Percentiles rank a stretch among this genome's conserved stretches.
These are phyloP conservation scores for Ormyrus rosae DNA, from an alignment of 2,888 invertebrate genomes.

Conservation along the genomic window DNA sequence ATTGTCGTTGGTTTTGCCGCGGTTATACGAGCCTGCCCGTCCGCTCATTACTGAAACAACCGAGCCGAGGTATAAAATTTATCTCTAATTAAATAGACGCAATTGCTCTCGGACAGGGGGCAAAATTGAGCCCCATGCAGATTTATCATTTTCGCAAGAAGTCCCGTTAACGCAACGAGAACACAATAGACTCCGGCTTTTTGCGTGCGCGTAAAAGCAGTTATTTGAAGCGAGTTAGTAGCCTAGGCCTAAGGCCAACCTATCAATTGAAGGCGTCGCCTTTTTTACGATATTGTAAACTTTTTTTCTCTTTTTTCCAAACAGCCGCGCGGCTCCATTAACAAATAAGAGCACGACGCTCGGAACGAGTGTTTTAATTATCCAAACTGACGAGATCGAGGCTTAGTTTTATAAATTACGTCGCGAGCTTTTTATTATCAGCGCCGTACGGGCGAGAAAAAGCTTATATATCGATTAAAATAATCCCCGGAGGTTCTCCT, in stretches of 20 bases:
- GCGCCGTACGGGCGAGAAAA: too few relatives aligned
- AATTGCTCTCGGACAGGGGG: background rate
- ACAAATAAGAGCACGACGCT: too few relatives aligned
- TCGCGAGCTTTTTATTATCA: too few relatives aligned
- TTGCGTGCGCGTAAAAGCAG: slow-evolving; percentile 31
- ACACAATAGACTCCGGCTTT: background rate
- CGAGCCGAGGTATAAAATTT: too few relatives aligned
- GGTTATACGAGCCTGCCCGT: too few relatives aligned
- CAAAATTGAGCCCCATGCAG: background rate
- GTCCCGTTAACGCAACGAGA: slow-evolving; percentile 4
- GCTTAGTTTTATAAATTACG: too few relatives aligned
- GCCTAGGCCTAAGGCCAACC: background rate
- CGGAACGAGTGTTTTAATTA: too few relatives aligned
- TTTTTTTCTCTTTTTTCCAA: background rate
- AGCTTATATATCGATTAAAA: too few relatives aligned
- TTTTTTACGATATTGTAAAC: background rate
- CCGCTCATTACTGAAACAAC: too few relatives aligned
- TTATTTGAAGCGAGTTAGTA: slow-evolving; percentile 23
- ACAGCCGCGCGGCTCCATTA: background rate
- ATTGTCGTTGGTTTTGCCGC: too few relatives aligned
- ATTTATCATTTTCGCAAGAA: slow-evolving; percentile 2
- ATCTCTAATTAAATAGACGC: background rate
- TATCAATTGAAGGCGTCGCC: slow-evolving; percentile 1
- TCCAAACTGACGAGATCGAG: too few relatives aligned
- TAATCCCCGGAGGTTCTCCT: too few relatives aligned